Percentiles rank a stretch among this genome's conserved stretches.
These are phyloP conservation scores for Nebria salina DNA, from an alignment of 2,888 invertebrate genomes.

Conservation along the genomic window DNA sequence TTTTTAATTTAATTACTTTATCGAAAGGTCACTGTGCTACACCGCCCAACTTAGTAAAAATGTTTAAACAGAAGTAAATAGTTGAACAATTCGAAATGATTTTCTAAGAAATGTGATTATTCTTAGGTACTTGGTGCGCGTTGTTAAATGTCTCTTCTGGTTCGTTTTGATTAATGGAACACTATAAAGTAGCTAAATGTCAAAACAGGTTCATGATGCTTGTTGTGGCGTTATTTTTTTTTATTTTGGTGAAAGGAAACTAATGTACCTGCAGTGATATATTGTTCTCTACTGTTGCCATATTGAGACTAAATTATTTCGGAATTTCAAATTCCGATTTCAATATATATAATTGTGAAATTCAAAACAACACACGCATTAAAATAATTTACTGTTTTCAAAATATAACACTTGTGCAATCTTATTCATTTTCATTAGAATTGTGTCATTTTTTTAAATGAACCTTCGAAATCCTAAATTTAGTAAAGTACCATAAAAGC, in stretches of 20 bases:
- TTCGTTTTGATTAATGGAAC: slow-evolving; percentile 1
- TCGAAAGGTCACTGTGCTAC: no score
- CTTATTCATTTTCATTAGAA: no score
- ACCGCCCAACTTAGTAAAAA: no score
- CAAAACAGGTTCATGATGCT: background rate
- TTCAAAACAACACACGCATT: background rate
- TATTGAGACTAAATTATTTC: background rate
- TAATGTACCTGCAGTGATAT: slow-evolving; percentile 1
- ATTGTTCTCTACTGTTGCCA: background rate
- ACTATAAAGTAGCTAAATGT: slow-evolving; percentile 1
- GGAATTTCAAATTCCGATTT: background rate
- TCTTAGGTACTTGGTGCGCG: background rate
- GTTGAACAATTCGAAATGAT: background rate
- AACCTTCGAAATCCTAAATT: no score
- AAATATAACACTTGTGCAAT: no score
- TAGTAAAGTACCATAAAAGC: no score
- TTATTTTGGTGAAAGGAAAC: background rate
- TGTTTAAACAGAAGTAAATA: background rate
- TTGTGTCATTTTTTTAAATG: no score
- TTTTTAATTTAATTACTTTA: no score
- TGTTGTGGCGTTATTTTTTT: background rate
- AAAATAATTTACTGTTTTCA: no score
- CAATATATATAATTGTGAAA: background rate
- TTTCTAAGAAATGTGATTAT: background rate
- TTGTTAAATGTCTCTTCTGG: background rate